Evolutionary conservation across 1,140 invertebrate species (phyloP).

Genomic region (Periplaneta americana): DNA sequence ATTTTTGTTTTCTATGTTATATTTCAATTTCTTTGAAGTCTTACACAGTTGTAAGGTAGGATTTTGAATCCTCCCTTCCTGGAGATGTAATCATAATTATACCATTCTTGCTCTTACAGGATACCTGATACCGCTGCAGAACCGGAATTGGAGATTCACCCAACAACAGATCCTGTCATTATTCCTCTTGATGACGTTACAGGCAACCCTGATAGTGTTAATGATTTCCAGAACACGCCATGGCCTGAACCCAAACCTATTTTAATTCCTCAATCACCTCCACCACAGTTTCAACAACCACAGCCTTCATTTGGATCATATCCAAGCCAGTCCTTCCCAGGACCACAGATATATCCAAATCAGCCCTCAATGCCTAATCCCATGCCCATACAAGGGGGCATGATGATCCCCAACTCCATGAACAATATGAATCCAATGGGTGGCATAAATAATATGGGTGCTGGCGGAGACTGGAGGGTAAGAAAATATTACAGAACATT

Average conservation of each 20-base stretch:
- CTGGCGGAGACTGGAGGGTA: conserved; percentile 21
- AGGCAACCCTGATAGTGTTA: conserved; percentile 70
- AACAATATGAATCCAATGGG: not conserved
- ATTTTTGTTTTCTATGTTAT: not conserved
- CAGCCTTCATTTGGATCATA: not conserved
- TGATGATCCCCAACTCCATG: not conserved
- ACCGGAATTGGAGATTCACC: conserved; percentile 75
- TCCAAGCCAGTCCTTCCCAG: not conserved
- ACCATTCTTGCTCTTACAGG: conserved; percentile 33
- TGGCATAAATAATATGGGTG: too few relatives aligned
- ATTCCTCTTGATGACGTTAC: conserved; percentile 87
- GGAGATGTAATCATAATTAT: too few relatives aligned
- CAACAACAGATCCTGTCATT: conserved; percentile 64
- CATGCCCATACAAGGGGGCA: not conserved
- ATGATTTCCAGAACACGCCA: conserved; percentile 62
- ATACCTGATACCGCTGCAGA: conserved; percentile 82
- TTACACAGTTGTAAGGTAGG: too few relatives aligned
- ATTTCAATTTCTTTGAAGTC: too few relatives aligned
- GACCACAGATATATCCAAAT: conserved; percentile 39
- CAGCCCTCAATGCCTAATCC: conserved; percentile 10
- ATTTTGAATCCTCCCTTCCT: too few relatives aligned
- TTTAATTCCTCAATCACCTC: conserved; percentile 24
- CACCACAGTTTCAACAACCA: not conserved
- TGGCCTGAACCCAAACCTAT: conserved; percentile 72
- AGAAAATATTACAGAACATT: too few relatives aligned